These are phyloP conservation scores for Diabrotica balteata DNA, from an alignment of 2,888 invertebrate genomes.

Conservation along the genomic window DNA sequence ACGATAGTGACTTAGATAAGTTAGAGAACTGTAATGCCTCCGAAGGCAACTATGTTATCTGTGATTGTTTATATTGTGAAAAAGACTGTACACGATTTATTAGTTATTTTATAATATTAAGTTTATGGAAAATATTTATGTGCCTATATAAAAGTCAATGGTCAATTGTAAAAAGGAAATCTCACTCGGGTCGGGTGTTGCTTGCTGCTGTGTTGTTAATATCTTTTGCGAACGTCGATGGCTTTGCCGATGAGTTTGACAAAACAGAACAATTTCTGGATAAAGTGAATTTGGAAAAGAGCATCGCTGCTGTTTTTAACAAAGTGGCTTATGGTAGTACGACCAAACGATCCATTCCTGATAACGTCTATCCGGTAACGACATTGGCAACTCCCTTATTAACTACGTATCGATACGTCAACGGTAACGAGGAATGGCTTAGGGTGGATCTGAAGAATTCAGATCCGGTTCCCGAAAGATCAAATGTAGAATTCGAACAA, in stretches of 20 bases:
- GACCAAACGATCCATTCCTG: conserved; percentile 73
- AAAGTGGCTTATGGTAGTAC: conserved; percentile 75
- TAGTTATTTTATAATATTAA: conserved; percentile 46
- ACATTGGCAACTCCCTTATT: conserved; percentile 70
- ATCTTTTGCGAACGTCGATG: conserved; percentile 22
- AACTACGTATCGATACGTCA: conserved; percentile 64
- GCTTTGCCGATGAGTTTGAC: conserved; percentile 56
- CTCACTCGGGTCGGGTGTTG: conserved; percentile 25
- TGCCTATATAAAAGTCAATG: conserved; percentile 53
- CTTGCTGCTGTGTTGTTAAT: conserved; percentile 34
- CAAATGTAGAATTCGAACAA: conserved; percentile 46
- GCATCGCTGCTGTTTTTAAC: conserved; percentile 72
- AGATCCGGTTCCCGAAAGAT: conserved; percentile 41
- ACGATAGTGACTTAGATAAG: conserved; percentile 17
- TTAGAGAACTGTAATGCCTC: conserved; percentile 28
- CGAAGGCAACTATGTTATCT: conserved; percentile 42
- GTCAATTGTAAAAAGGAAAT: conserved; percentile 44
- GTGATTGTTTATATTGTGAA: conserved; percentile 47
- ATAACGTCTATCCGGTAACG: conserved; percentile 68
- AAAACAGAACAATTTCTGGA: conserved; percentile 63
- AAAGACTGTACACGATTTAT: conserved; percentile 42
- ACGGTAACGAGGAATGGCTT: conserved; percentile 58
- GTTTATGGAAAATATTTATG: conserved; percentile 54
- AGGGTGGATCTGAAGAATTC: conserved; percentile 57
- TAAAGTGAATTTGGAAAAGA: conserved; percentile 69